Conservation (phyloP, 2,797 vertebrate genomes). For the Silurus aristotelis region DNA sequence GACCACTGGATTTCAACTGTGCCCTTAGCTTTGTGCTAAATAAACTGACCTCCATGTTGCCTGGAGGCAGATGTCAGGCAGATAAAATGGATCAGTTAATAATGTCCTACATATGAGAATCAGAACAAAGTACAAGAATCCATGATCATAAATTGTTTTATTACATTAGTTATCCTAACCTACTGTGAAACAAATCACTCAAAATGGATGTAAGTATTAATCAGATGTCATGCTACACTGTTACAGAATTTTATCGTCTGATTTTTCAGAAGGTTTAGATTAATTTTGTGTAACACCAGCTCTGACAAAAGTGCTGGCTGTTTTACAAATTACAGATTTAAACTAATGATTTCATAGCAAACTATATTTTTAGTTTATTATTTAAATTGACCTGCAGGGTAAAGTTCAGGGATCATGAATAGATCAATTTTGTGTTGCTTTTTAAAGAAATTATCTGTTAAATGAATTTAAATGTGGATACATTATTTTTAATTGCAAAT, state of each 20-base stretch:
- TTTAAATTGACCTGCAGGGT: too few species aligned
- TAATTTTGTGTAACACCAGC: not conserved
- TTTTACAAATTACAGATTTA: not conserved
- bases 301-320: not conserved
- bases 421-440: not conserved
- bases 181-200: not conserved
- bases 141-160: not conserved
- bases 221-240: not conserved
- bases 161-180: not conserved
- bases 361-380: too few species aligned
- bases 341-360: not conserved
- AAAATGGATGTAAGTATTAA: not conserved
- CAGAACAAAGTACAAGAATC: not conserved
- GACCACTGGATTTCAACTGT: conserved; percentile 26
- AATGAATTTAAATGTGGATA: not conserved
- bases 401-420: not conserved
- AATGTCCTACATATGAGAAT: not conserved
- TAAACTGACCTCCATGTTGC: conserved; percentile 25
- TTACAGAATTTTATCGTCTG: not conserved
- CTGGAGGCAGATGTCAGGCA: conserved; percentile 29
- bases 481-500: not conserved
- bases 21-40: conserved; percentile 30
- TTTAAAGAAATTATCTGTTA: not conserved
- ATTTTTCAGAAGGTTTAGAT: not conserved
- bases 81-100: conserved; percentile 55